Evolutionary conservation across 2,113 vertebrate species (phyloP).

Genomic region (Pachypanchax playfairii): DNA sequence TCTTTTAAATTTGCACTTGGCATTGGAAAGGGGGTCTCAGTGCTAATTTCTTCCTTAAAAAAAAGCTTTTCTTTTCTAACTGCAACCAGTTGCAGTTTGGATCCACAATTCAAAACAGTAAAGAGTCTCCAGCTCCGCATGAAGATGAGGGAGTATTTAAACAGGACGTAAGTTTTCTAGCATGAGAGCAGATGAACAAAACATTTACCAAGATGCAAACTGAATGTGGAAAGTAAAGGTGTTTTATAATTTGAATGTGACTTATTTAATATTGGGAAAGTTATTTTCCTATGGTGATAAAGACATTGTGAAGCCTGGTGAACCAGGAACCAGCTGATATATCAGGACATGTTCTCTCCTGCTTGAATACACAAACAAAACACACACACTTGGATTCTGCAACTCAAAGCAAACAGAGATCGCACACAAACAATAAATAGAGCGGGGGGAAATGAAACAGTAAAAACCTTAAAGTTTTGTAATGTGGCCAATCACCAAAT

Average conservation of each 20-base stretch:
- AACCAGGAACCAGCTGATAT: conserved; percentile 39
- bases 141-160: too few relatives aligned
- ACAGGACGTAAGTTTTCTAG: conserved; percentile 40
- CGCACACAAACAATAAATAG: conserved; percentile 68
- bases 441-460: conserved; percentile 8
- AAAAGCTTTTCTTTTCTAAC: conserved; percentile 22
- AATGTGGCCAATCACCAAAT: conserved; percentile 20
- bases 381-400: conserved; percentile 33
- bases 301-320: conserved; percentile 33
- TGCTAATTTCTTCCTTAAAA: conserved; percentile 44
- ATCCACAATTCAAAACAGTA: conserved; percentile 56
- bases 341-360: conserved; percentile 47
- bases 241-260: conserved; percentile 56
- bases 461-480: conserved; percentile 27
- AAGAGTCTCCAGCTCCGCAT: conserved; percentile 37
- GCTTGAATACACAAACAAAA: conserved; percentile 12
- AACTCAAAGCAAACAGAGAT: conserved; percentile 36
- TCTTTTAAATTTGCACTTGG: conserved; percentile 46
- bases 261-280: conserved; percentile 48
- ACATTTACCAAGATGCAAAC: conserved; percentile 43
- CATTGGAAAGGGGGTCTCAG: conserved; percentile 9
- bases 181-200: conserved; percentile 49
- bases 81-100: conserved; percentile 76
- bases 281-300: conserved; percentile 39
- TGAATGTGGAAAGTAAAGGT: conserved; percentile 36